phyloP scores from a whole-genome alignment of 2,797 vertebrate species.

The Dromococcyx pavoninus region DNA sequence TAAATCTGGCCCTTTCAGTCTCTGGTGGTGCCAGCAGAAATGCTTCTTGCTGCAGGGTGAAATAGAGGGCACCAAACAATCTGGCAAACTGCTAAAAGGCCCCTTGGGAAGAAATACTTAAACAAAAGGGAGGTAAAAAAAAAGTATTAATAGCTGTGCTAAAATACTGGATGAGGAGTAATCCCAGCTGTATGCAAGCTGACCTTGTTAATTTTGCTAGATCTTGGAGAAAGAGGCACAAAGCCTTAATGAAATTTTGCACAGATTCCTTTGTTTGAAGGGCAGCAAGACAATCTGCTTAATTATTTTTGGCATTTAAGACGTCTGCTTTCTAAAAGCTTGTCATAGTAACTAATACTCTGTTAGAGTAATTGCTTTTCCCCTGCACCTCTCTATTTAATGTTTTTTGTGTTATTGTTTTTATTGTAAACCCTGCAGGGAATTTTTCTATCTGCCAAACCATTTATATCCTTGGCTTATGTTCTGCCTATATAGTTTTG shows the following conservation, averaged over 20 bases:
- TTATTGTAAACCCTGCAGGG: background rate
- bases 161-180: background rate
- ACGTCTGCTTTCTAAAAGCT: background rate
- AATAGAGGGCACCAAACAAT: background rate
- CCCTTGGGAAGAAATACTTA: background rate
- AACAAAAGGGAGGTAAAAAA: background rate
- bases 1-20: background rate
- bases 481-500: background rate
- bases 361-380: conserved; percentile 8
- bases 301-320: conserved; percentile 18
- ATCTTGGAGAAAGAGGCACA: background rate
- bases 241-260: background rate
- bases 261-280: background rate
- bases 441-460: conserved; percentile 1
- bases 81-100: conserved; percentile 12
- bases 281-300: background rate
- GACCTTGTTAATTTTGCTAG: conserved; percentile 24
- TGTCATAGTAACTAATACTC: conserved; percentile 5
- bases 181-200: background rate
- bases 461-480: background rate
- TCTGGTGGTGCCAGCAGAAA: background rate
- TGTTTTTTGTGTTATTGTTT: background rate
- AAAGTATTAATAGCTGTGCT: background rate
- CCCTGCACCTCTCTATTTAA: background rate
- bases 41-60: conserved; percentile 18